Evolutionary conservation across 1,140 invertebrate species (phyloP).

Genomic region (Pollicipes pollicipes): DNA sequence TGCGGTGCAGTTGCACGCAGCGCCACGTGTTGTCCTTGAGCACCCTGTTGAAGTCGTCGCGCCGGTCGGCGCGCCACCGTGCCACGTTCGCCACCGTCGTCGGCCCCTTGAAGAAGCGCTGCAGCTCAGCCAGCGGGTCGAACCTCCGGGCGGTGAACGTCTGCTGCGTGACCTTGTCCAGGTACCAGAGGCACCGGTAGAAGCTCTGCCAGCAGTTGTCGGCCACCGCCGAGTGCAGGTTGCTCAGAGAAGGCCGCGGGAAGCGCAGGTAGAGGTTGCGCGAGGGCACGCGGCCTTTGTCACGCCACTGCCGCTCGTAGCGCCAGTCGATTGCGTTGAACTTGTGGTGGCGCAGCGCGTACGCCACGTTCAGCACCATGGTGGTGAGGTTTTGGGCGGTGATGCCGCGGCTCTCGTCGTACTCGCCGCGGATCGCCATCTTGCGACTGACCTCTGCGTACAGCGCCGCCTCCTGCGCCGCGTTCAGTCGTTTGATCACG

Average conservation of each 20-base stretch:
- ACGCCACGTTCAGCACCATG: slow-evolving; percentile 29
- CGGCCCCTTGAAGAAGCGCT: neutral
- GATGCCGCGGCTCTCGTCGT: neutral
- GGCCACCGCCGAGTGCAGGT: neutral
- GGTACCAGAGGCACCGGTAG: neutral
- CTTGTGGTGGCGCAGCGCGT: slow-evolving; percentile 39
- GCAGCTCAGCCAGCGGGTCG: neutral
- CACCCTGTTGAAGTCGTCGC: neutral
- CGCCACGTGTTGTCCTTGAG: neutral
- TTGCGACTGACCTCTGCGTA: neutral
- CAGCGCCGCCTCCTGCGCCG: neutral
- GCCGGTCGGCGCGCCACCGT: neutral
- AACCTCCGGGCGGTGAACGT: neutral
- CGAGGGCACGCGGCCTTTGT: neutral
- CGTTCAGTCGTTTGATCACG: neutral
- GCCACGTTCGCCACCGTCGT: neutral
- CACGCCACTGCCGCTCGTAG: slow-evolving; percentile 16
- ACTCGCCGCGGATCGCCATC: neutral
- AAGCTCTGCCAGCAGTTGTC: neutral
- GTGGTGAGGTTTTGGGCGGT: neutral
- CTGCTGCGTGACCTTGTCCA: neutral
- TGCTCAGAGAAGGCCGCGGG: neutral
- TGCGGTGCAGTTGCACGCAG: neutral
- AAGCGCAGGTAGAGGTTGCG: neutral
- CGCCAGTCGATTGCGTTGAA: slow-evolving; percentile 42